phyloP scores from a whole-genome alignment of 1,140 invertebrate genomes.

The Solen grandis region DNA sequence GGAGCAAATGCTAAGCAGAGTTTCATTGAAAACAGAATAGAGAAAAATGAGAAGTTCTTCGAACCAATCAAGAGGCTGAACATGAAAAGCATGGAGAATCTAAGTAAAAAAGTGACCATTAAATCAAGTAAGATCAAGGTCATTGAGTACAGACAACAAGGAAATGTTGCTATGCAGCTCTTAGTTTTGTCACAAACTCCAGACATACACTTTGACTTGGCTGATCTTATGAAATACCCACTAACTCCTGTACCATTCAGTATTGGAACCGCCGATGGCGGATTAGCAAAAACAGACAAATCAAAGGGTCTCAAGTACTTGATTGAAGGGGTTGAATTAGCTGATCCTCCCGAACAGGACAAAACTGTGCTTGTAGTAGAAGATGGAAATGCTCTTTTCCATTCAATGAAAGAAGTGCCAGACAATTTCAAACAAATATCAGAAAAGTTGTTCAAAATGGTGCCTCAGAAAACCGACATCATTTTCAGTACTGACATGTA shows the following conservation, averaged over 20 bases:
- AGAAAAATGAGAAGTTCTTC: conserved; percentile 55
- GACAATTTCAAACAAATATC: neutral
- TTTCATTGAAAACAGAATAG: conserved; percentile 49
- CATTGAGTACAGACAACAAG: conserved; percentile 40
- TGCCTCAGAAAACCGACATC: neutral
- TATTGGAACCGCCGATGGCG: neutral
- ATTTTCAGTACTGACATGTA: conserved; percentile 4
- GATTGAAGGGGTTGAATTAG: conserved; percentile 25
- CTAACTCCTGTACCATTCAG: neutral
- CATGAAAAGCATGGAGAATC: conserved; percentile 51
- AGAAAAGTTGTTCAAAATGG: neutral
- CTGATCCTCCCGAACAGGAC: conserved; percentile 3
- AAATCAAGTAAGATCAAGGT: conserved; percentile 10
- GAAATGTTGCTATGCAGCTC: conserved; percentile 41
- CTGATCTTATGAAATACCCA: neutral
- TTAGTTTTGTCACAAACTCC: conserved; percentile 27
- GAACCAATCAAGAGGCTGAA: conserved; percentile 50
- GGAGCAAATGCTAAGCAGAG: conserved; percentile 6
- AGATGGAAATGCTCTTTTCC: neutral
- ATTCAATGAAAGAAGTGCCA: neutral
- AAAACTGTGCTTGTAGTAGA: neutral
- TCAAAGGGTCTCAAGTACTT: no score
- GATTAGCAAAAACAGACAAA: neutral
- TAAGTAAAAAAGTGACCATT: conserved; percentile 45
- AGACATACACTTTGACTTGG: neutral